phyloP scores from a whole-genome alignment of 1,140 invertebrate genomes.

The Drosophila orosa region DNA sequence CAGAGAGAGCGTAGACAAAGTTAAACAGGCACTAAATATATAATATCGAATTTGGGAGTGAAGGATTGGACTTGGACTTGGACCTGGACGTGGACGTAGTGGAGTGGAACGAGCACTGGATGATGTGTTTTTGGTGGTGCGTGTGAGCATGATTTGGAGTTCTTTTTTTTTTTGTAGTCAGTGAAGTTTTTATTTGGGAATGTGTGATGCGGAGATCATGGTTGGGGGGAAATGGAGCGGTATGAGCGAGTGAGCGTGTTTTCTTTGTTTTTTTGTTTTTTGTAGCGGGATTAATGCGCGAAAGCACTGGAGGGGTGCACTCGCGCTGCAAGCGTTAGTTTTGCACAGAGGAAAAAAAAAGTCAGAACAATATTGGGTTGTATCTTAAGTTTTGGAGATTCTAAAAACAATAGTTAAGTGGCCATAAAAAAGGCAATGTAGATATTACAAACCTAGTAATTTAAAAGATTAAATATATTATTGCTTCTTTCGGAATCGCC shows the following conservation, averaged over 20 bases:
- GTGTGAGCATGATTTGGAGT: slow-evolving; percentile 42
- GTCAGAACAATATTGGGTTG: slow-evolving; percentile 16
- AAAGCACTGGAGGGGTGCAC: slow-evolving; percentile 19
- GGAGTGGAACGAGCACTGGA: slow-evolving; percentile 51
- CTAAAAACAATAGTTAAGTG: background rate
- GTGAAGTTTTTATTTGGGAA: slow-evolving; percentile 25
- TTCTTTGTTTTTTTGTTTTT: slow-evolving; percentile 30
- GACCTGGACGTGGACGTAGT: slow-evolving; percentile 14
- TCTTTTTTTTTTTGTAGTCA: slow-evolving; percentile 20
- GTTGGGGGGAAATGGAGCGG: slow-evolving; percentile 75
- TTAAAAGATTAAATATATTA: background rate
- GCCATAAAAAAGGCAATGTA: background rate
- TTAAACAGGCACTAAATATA: slow-evolving; percentile 41
- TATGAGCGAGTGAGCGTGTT: slow-evolving; percentile 79
- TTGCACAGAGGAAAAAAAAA: slow-evolving; percentile 40
- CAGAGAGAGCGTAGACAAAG: slow-evolving; percentile 55
- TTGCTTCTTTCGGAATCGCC: background rate
- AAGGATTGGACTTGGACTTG: slow-evolving; percentile 41
- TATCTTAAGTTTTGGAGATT: background rate
- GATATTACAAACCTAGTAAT: background rate
- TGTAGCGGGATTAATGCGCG: slow-evolving; percentile 40
- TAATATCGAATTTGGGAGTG: slow-evolving; percentile 38
- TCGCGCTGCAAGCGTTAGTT: slow-evolving; percentile 38
- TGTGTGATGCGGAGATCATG: slow-evolving; percentile 72
- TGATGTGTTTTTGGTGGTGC: slow-evolving; percentile 40